phyloP scores from a whole-genome alignment of 2,888 invertebrate species.

The Rotaria magnacalcarata region DNA sequence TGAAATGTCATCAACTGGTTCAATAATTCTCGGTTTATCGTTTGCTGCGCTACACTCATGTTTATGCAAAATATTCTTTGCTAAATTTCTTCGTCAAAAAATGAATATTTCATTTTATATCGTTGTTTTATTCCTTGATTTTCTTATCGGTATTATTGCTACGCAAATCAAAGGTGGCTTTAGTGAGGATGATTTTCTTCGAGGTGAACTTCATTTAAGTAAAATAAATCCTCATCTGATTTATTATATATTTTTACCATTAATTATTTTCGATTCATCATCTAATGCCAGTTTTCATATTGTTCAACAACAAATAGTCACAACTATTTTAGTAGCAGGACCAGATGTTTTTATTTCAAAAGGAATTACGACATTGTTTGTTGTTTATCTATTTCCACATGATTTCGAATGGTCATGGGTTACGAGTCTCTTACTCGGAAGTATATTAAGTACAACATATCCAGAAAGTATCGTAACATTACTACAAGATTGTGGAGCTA shows the following conservation, averaged over 20 bases:
- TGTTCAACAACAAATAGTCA: not conserved
- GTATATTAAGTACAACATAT: constrained; percentile 1
- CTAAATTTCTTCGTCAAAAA: not conserved
- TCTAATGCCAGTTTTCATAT: not conserved
- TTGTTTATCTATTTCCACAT: not conserved
- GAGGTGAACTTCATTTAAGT: not conserved
- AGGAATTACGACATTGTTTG: not conserved
- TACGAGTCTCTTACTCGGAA: not conserved
- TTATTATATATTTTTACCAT: not conserved
- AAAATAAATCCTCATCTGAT: not conserved
- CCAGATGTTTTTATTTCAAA: not conserved
- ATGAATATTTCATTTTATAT: not conserved
- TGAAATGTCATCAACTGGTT: not conserved
- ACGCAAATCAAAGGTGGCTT: not conserved
- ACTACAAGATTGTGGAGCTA: not conserved
- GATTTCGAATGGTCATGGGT: not conserved
- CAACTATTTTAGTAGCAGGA: not conserved
- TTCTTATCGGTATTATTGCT: not conserved
- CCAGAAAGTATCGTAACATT: not conserved
- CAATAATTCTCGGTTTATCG: not conserved
- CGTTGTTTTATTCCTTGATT: not conserved
- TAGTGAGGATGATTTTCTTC: not conserved
- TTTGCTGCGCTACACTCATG: not conserved
- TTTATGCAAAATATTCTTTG: not conserved
- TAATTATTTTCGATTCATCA: not conserved